phyloP scores from a whole-genome alignment of 53 echinoderm and acorn worm genomes.

The Hippasteria phrygiana region DNA sequence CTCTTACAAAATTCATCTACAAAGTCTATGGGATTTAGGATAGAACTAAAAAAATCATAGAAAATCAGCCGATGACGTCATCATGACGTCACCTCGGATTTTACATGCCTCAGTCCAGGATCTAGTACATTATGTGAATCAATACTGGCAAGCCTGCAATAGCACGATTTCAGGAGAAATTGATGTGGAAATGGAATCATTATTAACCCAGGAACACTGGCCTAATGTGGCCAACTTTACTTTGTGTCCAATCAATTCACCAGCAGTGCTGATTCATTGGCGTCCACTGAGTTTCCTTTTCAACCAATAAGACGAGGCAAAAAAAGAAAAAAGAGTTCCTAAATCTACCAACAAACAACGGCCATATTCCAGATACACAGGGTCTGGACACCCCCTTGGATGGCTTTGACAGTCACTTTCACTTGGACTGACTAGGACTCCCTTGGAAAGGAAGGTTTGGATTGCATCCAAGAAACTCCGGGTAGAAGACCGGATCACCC shows the following conservation, averaged over 20 bases:
- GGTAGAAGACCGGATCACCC: background rate
- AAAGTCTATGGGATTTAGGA: no score
- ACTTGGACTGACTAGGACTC: slow-evolving; percentile 48
- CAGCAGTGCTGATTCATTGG: slow-evolving; percentile 41
- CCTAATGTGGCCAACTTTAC: background rate
- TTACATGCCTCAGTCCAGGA: background rate
- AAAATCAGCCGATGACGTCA: no score
- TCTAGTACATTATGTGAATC: slow-evolving; percentile 16
- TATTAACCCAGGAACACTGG: background rate
- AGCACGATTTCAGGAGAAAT: slow-evolving; percentile 17
- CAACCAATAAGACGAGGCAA: background rate
- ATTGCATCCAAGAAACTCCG: background rate
- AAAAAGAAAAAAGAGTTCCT: background rate
- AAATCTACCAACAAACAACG: background rate
- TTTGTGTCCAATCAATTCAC: slow-evolving; percentile 37
- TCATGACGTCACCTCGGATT: no score
- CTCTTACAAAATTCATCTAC: no score
- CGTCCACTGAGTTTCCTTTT: slow-evolving; percentile 32
- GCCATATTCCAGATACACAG: background rate
- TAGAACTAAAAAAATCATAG: no score
- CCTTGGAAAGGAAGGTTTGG: slow-evolving; percentile 20
- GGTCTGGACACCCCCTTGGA: no score
- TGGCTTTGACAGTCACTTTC: slow-evolving; percentile 64
- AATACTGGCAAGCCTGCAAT: background rate
- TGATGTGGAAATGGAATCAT: slow-evolving; percentile 5